phyloP scores from a whole-genome alignment of 2,888 invertebrate species.

The Pseudococcus longispinus region DNA sequence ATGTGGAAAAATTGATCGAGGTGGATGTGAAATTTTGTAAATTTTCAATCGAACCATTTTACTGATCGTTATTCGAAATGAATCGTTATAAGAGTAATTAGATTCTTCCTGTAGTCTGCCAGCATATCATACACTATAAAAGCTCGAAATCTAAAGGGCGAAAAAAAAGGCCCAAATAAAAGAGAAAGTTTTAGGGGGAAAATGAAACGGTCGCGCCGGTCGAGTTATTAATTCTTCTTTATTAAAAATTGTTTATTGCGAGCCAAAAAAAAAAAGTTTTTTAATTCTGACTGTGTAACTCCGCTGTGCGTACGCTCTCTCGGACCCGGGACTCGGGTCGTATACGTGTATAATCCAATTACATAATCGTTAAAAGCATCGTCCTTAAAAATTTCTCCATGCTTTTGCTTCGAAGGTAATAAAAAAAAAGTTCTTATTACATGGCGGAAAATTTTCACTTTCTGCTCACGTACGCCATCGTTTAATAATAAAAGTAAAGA shows the following conservation, averaged over 20 bases:
- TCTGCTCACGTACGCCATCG: conserved; percentile 43
- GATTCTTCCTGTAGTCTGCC: too few species aligned
- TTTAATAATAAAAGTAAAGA: conserved; percentile 46
- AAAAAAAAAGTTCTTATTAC: conserved; percentile 50
- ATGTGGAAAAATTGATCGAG: not conserved
- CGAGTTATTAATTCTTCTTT: conserved; percentile 50
- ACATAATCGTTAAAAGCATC: conserved; percentile 50
- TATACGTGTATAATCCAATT: conserved; percentile 41
- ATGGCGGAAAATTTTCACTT: conserved; percentile 45
- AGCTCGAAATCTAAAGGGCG: not conserved
- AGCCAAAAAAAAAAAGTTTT: conserved; percentile 26
- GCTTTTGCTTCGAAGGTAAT: conserved; percentile 5
- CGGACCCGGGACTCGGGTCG: not conserved
- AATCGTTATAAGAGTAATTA: not conserved
- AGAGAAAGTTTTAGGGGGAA: not conserved
- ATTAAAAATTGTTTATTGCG: conserved; percentile 49
- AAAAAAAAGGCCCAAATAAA: not conserved
- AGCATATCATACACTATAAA: too few species aligned
- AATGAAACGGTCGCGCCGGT: not conserved
- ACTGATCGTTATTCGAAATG: too few species aligned
- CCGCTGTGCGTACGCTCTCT: not conserved
- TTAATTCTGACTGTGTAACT: conserved; percentile 21
- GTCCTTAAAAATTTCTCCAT: conserved; percentile 42
- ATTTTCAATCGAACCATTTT: too few species aligned
- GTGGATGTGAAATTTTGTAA: not conserved